These are phyloP conservation scores for Stenotaenia linearis DNA, from an alignment of 2,888 invertebrate species.

Conservation along the genomic window DNA sequence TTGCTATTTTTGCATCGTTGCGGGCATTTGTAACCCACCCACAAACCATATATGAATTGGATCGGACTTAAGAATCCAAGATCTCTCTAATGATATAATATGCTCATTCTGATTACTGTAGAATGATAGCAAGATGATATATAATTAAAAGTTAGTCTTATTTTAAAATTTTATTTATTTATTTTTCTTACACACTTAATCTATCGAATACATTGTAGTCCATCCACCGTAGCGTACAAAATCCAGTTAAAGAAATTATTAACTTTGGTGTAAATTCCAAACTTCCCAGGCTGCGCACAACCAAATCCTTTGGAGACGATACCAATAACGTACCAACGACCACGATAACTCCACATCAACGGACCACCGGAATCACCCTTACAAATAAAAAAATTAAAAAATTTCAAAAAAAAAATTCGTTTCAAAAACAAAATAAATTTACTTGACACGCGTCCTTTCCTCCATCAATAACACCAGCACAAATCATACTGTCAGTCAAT, in stretches of 20 bases:
- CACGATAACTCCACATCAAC: constrained; percentile 1
- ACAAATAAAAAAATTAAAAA: neutral
- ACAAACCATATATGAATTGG: too few relatives aligned
- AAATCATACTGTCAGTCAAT: constrained; percentile 26
- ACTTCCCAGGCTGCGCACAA: neutral
- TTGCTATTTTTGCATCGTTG: too few relatives aligned
- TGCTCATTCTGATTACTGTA: too few relatives aligned
- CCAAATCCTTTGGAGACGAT: constrained; percentile 7
- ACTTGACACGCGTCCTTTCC: constrained; percentile 28
- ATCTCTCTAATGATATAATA: too few relatives aligned
- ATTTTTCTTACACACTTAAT: too few relatives aligned
- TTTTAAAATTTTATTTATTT: too few relatives aligned
- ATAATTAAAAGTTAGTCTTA: too few relatives aligned
- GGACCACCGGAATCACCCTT: constrained; percentile 24
- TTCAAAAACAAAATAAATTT: neutral
- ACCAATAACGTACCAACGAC: constrained; percentile 13
- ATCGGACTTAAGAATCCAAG: too few relatives aligned
- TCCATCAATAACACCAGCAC: constrained; percentile 26
- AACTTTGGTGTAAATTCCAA: constrained; percentile 8
- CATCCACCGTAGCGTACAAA: neutral
- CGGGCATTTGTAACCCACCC: too few relatives aligned
- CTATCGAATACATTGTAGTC: neutral
- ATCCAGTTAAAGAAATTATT: neutral
- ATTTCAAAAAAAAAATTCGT: neutral
- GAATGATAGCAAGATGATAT: too few relatives aligned